Base-by-base conservation (phyloP, 2,888 invertebrate species). In the Stictocephala bisonia region DNA sequence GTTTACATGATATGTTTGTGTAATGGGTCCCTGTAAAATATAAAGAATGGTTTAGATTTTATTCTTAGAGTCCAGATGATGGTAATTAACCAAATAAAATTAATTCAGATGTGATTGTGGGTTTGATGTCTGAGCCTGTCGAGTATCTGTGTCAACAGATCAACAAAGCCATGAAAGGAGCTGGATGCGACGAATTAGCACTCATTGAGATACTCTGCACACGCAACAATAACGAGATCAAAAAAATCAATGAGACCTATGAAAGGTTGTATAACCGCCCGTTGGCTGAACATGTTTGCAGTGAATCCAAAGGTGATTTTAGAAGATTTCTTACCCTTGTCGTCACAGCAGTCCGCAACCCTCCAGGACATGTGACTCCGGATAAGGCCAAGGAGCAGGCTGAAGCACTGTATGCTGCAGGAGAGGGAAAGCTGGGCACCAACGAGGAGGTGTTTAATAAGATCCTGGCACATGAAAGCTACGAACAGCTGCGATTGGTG, bases 221-320 rank as follows among this genome's bases (percentile, higher is more conserved):
- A 7, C 86, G 90, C 78, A 88, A 87, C 58, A 92, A 91, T 83
- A 86, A 86, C 58, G 91, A 91, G 82, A 87, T 92, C 13, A 86
- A 87, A 0, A 83, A 86, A 51, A 87, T 91, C 51, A 89, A 89
- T 0, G 85, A 86, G 24, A 85, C 87, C n/a, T 91, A 91, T 78
- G 89, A 90, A 83, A 85, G 85, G 80, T 80, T 91, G 82, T 91
- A 88, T 82, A 87, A 88, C 76, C 87, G 90, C 0, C 90, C 90
- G 0, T 82, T 93, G 71, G 92, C 91, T 15, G 90, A 91, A 80
- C 92, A 92, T 82, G 88, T 93, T 85, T 89, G 90, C 81, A 89
- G 90, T 56, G 93, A 94, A 84, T 93, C 93, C 0, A 90, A 91
- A 0, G 93, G 94, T 0, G 90, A 93, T 84, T 91, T 94, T 84